Percentiles rank a stretch among this genome's conserved stretches.
Evolutionary conservation across 2,113 vertebrate genomes (phyloP).

Genomic region (Microcebus jonahi): DNA sequence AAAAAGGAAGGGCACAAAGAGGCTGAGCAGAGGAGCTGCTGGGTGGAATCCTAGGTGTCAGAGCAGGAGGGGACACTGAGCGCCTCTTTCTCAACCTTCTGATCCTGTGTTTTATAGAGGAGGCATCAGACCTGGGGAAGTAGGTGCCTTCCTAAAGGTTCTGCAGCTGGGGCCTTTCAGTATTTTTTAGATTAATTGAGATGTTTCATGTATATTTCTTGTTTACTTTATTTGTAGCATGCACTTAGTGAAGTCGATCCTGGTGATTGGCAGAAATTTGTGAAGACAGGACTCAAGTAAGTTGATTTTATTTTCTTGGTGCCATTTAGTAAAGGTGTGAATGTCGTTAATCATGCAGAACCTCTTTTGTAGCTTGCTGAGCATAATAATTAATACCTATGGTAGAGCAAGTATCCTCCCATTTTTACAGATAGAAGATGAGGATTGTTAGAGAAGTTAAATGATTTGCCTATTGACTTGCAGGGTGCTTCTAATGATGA

Average conservation of each 20-base stretch:
- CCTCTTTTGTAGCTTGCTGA: not conserved
- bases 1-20: not conserved
- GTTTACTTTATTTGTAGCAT: constrained; percentile 76
- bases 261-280: constrained; percentile 91
- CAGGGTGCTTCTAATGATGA: rapidly evolving
- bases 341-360: rapidly evolving
- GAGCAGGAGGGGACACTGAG: rapidly evolving
- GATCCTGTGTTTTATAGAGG: not conserved
- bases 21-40: not conserved
- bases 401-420: rapidly evolving
- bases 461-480: not conserved
- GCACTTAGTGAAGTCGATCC: constrained; percentile 84
- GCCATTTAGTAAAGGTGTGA: not conserved
- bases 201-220: not conserved
- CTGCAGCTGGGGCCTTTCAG: not conserved
- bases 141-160: not conserved
- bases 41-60: not conserved
- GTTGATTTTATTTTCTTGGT: constrained; percentile 15
- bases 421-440: rapidly evolving
- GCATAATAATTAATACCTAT: rapidly evolving
- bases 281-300: constrained; percentile 93
- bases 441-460: rapidly evolving
- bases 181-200: not conserved
- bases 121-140: not conserved
- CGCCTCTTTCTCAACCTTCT: not conserved